Percentiles rank a stretch among this genome's conserved stretches.
Evolutionary conservation across 2,888 invertebrate genomes (phyloP).

Genomic region (Steromphala cineraria): DNA sequence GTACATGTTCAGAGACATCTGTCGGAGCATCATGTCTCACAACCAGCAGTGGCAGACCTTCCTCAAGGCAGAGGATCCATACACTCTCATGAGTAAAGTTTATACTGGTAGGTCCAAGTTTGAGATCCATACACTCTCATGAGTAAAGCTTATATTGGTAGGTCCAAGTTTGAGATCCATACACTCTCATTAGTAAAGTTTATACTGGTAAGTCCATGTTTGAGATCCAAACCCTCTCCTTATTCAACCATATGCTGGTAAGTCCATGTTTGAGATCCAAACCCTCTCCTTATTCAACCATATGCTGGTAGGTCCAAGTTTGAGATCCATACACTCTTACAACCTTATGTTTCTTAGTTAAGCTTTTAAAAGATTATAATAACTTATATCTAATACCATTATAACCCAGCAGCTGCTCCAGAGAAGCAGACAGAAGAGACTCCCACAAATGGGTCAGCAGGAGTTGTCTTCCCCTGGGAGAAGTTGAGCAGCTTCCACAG

Average conservation of each 20-base stretch:
- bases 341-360: neutral
- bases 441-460: neutral
- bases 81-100: conserved; percentile 50
- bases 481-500: conserved; percentile 67
- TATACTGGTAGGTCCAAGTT: conserved; percentile 4
- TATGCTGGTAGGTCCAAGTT: conserved; percentile 4
- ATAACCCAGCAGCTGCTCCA: neutral
- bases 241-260: neutral
- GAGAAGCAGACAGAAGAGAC: neutral
- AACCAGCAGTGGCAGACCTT: conserved; percentile 68
- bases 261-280: neutral
- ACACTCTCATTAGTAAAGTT: no score
- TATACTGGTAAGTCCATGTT: no score
- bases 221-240: no score
- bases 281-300: no score
- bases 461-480: conserved; percentile 65
- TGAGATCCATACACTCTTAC: no score
- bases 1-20: conserved; percentile 57
- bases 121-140: no score
- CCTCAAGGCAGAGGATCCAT: conserved; percentile 56
- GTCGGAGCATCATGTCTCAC: conserved; percentile 63
- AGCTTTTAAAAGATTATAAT: no score
- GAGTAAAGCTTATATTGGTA: no score
- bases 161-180: no score
- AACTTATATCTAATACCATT: no score